Conservation (phyloP, 2,113 vertebrate genomes). For the Ibidorhyncha struthersii region DNA sequence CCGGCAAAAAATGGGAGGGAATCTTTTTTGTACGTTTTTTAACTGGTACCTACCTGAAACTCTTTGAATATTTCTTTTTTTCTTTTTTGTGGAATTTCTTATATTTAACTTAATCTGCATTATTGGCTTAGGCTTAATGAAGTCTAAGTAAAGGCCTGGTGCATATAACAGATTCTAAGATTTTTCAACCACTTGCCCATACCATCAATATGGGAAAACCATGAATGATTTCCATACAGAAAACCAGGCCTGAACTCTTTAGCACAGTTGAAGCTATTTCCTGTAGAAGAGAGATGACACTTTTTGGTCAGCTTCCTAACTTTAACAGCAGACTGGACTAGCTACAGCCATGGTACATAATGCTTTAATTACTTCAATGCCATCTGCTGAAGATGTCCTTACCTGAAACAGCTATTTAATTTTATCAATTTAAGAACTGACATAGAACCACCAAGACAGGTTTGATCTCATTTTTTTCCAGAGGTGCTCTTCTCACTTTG, state of each 20-base stretch:
- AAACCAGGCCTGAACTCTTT: not conserved
- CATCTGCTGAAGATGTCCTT: not conserved
- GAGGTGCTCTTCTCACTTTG: not conserved
- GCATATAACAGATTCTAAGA: not conserved
- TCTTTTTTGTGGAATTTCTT: not conserved
- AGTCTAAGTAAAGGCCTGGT: not conserved
- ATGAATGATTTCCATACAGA: not conserved
- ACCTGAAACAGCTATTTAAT: not conserved
- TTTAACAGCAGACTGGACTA: not conserved
- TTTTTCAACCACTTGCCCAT: not conserved
- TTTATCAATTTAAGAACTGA: not conserved
- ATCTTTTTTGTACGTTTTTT: not conserved
- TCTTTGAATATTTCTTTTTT: not conserved
- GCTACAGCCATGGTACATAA: not conserved
- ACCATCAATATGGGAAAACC: not conserved
- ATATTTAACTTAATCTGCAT: not conserved
- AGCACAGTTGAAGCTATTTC: not conserved
- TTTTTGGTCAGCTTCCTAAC: not conserved
- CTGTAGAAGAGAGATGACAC: not conserved
- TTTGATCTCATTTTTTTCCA: not conserved
- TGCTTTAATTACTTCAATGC: not conserved
- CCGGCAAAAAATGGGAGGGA: not conserved
- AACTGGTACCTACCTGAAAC: not conserved
- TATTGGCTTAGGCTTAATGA: not conserved
- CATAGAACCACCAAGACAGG: not conserved